These are phyloP conservation scores for Nasonia giraulti DNA, from an alignment of 1,140 invertebrate genomes.

Conservation along the genomic window DNA sequence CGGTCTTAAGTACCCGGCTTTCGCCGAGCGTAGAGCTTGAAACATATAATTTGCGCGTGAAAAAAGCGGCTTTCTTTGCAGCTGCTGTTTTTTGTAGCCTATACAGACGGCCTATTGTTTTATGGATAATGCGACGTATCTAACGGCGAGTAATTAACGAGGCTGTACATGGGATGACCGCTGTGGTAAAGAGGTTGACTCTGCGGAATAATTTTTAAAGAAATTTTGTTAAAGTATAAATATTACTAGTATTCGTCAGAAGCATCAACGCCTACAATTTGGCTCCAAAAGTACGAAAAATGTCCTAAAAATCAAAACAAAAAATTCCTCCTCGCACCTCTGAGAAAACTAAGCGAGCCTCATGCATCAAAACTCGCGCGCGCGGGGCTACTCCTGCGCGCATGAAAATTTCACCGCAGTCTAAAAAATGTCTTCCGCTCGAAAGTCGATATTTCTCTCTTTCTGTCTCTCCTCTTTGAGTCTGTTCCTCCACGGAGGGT, in stretches of 20 bases:
- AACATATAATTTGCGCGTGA: background rate
- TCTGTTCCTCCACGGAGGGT: background rate
- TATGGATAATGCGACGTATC: background rate
- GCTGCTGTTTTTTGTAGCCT: background rate
- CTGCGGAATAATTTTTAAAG: no score
- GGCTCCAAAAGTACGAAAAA: no score
- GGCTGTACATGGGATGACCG: background rate
- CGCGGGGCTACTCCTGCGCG: no score
- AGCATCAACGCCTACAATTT: no score
- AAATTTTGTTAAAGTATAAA: no score
- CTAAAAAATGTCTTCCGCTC: conserved; percentile 8
- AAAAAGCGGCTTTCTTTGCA: background rate
- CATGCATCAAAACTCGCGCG: no score
- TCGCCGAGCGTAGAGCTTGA: background rate
- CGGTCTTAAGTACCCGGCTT: background rate
- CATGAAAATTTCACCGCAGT: background rate
- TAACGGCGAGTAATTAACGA: background rate
- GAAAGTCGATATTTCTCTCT: conserved; percentile 14
- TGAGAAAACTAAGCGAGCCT: no score
- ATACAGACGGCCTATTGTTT: background rate
- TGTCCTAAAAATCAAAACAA: no score
- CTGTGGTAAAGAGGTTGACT: no score
- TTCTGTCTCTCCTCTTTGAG: background rate
- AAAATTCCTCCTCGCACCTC: no score
- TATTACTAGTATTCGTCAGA: no score